Evolutionary conservation across 1,140 invertebrate genomes (phyloP).

Genomic region (Cotesia vestalis): DNA sequence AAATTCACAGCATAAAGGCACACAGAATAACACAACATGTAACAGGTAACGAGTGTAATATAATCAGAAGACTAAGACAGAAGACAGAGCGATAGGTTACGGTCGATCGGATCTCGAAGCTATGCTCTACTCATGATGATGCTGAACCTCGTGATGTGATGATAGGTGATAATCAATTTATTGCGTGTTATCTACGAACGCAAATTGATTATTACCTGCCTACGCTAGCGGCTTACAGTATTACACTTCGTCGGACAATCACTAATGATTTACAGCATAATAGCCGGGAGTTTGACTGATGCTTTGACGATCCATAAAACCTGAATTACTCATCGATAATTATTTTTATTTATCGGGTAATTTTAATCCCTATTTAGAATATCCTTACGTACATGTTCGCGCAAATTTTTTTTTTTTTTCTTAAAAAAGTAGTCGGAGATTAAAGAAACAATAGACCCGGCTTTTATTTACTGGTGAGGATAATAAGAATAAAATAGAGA

Average conservation of each 20-base stretch:
- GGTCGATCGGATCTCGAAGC: conserved; percentile 2
- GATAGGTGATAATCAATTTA: conserved; percentile 51
- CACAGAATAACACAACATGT: neutral
- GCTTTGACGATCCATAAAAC: conserved; percentile 13
- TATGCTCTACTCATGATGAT: too few species aligned
- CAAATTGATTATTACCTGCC: conserved; percentile 53
- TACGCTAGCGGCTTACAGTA: conserved; percentile 36
- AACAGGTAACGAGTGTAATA: neutral
- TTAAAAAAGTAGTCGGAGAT: too few species aligned
- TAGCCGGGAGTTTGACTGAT: conserved; percentile 47
- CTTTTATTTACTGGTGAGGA: neutral
- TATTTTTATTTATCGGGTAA: neutral
- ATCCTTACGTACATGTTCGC: too few species aligned
- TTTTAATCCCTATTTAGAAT: too few species aligned
- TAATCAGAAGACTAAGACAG: neutral
- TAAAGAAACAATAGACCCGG: too few species aligned
- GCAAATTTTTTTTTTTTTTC: too few species aligned
- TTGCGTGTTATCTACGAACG: conserved; percentile 44
- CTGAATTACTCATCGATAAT: neutral
- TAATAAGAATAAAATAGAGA: neutral
- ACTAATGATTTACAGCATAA: conserved; percentile 53
- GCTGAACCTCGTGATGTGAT: conserved; percentile 18
- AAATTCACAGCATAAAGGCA: neutral
- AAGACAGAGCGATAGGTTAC: conserved; percentile 14
- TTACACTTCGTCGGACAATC: conserved; percentile 49